These are phyloP conservation scores for Zoanthus gigantus DNA, from an alignment of 92 coral and sea anemone species.

Conservation along the genomic window DNA sequence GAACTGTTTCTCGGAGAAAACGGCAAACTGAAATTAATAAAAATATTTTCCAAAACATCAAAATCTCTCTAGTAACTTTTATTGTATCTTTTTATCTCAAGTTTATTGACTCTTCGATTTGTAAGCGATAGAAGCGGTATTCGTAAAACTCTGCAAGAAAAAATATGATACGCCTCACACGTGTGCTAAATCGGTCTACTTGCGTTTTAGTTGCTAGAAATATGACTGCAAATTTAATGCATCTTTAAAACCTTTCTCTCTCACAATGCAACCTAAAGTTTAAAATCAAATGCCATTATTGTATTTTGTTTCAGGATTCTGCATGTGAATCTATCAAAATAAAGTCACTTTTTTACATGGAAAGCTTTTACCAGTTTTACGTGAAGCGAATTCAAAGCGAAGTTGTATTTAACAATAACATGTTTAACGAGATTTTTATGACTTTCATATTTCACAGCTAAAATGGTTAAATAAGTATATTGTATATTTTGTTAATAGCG, in stretches of 20 bases:
- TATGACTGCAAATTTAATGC: background rate
- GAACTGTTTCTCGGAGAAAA: background rate
- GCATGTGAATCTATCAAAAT: background rate
- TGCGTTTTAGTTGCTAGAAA: background rate
- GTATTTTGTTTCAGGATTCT: background rate
- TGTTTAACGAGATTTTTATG: background rate
- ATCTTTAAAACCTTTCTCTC: too few species aligned
- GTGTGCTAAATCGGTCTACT: background rate
- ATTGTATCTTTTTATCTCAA: background rate
- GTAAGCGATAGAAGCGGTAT: background rate
- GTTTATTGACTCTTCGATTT: conserved; percentile 13
- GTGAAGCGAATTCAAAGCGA: background rate
- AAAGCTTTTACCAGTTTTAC: background rate
- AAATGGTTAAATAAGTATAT: background rate
- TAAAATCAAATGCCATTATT: too few species aligned
- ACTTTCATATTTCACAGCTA: background rate
- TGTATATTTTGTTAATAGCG: background rate
- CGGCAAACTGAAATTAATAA: conserved; percentile 6
- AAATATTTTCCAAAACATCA: background rate
- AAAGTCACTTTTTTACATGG: background rate
- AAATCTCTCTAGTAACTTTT: conserved; percentile 29
- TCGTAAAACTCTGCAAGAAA: background rate
- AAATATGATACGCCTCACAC: background rate
- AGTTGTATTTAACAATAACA: background rate
- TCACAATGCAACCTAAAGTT: too few species aligned